Conservation (phyloP, 2,888 invertebrate genomes). For the Hyposoter didymator region DNA sequence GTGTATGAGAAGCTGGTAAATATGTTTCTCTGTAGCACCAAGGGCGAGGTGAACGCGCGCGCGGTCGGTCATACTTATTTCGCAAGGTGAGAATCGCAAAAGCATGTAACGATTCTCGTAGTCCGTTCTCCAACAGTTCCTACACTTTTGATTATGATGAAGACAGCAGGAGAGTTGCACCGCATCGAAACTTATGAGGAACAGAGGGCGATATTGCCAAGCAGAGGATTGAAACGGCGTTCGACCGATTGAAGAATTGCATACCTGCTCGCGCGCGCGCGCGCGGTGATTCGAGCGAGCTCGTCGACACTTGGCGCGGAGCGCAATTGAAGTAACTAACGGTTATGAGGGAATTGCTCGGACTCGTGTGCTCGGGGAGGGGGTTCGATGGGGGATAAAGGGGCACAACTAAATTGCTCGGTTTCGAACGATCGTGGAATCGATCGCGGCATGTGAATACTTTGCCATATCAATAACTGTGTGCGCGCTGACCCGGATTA, state of each 20-base stretch:
- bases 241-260: conserved; percentile 47
- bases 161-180: conserved; percentile 28
- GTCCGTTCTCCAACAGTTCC: neutral
- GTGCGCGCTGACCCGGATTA: conserved; percentile 30
- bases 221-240: conserved; percentile 20
- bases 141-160: conserved; percentile 19
- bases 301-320: conserved; percentile 46
- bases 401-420: conserved; percentile 32
- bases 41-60: conserved; percentile 60
- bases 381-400: neutral
- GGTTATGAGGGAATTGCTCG: conserved; percentile 53
- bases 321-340: conserved; percentile 57
- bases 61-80: conserved; percentile 57
- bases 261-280: conserved; percentile 1
- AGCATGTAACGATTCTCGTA: conserved; percentile 53
- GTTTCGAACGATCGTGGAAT: conserved; percentile 53
- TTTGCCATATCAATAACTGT: conserved; percentile 31
- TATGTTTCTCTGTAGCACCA: conserved; percentile 50
- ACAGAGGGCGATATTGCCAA: conserved; percentile 18
- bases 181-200: conserved; percentile 32
- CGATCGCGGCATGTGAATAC: conserved; percentile 46
- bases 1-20: conserved; percentile 19
- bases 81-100: conserved; percentile 57
- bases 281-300: conserved; percentile 13
- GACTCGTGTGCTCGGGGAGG: neutral